Evolutionary conservation across 2,797 vertebrate species (phyloP), one percentile per base, ranked within the genome.

Genomic region (Urophycis tenuis): DNA sequence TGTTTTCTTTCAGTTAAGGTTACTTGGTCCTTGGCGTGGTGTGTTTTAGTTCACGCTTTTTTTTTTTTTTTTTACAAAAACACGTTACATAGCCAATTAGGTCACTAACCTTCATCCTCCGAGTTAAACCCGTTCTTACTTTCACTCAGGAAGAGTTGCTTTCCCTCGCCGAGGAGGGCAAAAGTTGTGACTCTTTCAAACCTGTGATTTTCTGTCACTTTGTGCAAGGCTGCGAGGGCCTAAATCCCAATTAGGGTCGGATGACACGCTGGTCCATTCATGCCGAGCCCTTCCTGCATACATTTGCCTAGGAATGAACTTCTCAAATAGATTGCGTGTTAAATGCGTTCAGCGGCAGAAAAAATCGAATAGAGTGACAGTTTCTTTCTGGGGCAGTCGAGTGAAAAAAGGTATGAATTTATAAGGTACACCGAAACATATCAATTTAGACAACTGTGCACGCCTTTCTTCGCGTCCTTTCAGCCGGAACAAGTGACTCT

Each of bases 181-280:
- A 92, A 92, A 93, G 93, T 94, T 89, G 90, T 86, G 92, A 91
- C 90, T 90, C 94, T 95, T 96, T 95, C 93, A 93, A 94, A 93
- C 96, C 93, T 94, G 95, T 94, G 95, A 95, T 95, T 95, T 94
- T 95, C 94, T 94, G 95, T 94, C 95, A 96, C 93, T 95, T 93
- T 94, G 95, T 95, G 94, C 94, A 95, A 95, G 96, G 95, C 94
- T 95, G 95, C 94, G 93, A 95, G 95, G 97, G 95, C 95, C 96
- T 97, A 96, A 98, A 98, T 96, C 94, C 95, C 97, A 97, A 98
- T 98, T 98, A 98, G 96, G 96, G 95, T 94, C 96, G 96, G 96
- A 94, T 97, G 97, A 98, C 96, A 98, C 96, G 94, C 95, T 94
- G 94, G 93, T 93, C 96, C 86, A 96, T 98, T 99, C 96, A 98